Evolutionary conservation across 2,888 invertebrate species (phyloP).

Genomic region (Drosophila lacicola): DNA sequence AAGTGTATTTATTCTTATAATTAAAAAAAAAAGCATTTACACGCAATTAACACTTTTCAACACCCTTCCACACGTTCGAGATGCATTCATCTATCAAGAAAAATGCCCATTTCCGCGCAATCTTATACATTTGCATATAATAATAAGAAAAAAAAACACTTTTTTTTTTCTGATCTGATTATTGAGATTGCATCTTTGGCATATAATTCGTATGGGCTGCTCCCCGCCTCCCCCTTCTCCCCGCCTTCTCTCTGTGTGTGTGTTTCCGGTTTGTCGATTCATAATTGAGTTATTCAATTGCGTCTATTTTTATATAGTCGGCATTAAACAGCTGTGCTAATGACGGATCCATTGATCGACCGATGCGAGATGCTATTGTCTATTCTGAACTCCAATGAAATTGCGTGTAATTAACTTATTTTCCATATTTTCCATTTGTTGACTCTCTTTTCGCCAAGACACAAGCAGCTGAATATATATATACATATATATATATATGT

Average conservation of each 20-base stretch:
- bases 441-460: neutral
- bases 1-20: no score
- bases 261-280: slow-evolving; percentile 41
- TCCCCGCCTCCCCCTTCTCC: no score
- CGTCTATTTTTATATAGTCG: slow-evolving; percentile 23
- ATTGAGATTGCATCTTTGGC: slow-evolving; percentile 22
- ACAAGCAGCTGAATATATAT: neutral
- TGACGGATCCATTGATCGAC: slow-evolving; percentile 41
- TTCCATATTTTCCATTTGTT: slow-evolving; percentile 5
- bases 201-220: neutral
- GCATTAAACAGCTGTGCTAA: slow-evolving; percentile 51
- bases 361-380: slow-evolving; percentile 5
- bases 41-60: slow-evolving; percentile 7
- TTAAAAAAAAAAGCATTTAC: neutral
- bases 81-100: slow-evolving; percentile 2
- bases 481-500: neutral
- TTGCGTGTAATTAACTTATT: slow-evolving; percentile 28
- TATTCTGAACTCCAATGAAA: slow-evolving; percentile 27
- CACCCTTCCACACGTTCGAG: neutral
- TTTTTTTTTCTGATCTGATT: slow-evolving; percentile 15
- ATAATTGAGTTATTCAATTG: slow-evolving; percentile 44
- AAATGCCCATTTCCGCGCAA: slow-evolving; percentile 24
- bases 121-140: slow-evolving; percentile 21
- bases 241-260: neutral
- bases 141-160: slow-evolving; percentile 6